Conservation (phyloP, 2,113 vertebrate species). For the Pterocles burchelli region DNA sequence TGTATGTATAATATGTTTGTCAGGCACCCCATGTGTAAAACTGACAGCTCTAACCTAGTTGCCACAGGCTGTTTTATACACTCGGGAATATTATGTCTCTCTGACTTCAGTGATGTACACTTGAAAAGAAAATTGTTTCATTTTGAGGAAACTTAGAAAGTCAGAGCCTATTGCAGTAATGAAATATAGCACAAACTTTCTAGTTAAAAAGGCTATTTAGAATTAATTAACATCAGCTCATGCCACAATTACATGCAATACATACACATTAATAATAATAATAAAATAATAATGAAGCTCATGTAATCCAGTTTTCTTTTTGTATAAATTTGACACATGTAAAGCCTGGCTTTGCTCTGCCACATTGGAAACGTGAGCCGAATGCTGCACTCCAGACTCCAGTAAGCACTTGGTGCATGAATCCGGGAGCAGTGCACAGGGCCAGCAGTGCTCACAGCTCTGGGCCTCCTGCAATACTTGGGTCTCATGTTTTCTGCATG, state of each 20-base stretch:
- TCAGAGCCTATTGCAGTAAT: slow-evolving; percentile 18
- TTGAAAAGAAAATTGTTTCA: slow-evolving; percentile 65
- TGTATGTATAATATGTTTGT: slow-evolving; percentile 67
- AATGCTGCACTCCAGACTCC: not conserved
- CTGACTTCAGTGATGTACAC: slow-evolving; percentile 61
- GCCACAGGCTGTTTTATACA: slow-evolving; percentile 49
- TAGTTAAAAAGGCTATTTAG: slow-evolving; percentile 6
- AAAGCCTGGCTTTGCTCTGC: not conserved
- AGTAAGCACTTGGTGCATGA: not conserved
- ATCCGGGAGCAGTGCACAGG: not conserved
- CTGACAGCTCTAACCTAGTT: slow-evolving; percentile 61
- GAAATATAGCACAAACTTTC: slow-evolving; percentile 37
- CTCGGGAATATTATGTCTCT: slow-evolving; percentile 62
- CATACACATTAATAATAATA: not conserved
- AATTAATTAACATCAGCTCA: slow-evolving; percentile 21
- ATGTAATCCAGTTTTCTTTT: not conserved
- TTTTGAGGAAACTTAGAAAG: slow-evolving; percentile 49
- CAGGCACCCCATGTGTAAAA: slow-evolving; percentile 63
- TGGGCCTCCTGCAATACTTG: not conserved
- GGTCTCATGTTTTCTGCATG: not conserved
- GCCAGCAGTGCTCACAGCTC: not conserved
- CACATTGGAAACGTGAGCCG: not conserved
- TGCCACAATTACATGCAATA: not conserved
- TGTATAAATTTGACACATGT: not conserved
- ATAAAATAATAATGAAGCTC: not conserved